Evolutionary conservation across 2,113 vertebrate genomes (phyloP).

Genomic region (Melierax canorus): DNA sequence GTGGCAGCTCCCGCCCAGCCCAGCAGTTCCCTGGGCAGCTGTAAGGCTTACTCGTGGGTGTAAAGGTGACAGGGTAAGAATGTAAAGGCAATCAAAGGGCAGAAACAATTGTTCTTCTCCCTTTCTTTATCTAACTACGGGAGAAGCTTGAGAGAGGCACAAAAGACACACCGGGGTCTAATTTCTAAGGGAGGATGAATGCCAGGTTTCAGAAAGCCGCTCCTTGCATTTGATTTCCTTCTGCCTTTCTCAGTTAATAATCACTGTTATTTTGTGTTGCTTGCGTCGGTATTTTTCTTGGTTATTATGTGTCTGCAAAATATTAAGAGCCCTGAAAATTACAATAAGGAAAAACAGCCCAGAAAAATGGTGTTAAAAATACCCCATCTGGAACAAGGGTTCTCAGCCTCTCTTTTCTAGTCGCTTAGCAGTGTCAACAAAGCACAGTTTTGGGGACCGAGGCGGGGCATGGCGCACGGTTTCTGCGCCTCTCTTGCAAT

Average conservation of each 20-base stretch:
- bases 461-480: fast-evolving
- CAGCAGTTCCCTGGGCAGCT: not conserved
- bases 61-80: not conserved
- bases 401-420: not conserved
- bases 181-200: constrained; percentile 2
- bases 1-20: not conserved
- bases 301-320: constrained; percentile 23
- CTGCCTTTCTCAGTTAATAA: constrained; percentile 12
- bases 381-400: not conserved
- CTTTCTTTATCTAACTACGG: not conserved
- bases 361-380: not conserved
- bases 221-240: constrained; percentile 1
- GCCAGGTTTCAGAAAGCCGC: not conserved
- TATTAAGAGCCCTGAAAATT: constrained; percentile 16
- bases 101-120: not conserved
- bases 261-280: not conserved
- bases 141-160: not conserved
- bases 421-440: not conserved
- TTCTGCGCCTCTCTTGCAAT: not conserved
- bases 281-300: not conserved
- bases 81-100: not conserved
- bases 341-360: not conserved
- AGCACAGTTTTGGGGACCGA: not conserved
- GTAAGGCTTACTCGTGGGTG: not conserved
- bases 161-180: not conserved